Percentiles rank a stretch among this genome's conserved stretches.
Conservation (phyloP, 1,140 invertebrate genomes). For the Tribolium madens region DNA sequence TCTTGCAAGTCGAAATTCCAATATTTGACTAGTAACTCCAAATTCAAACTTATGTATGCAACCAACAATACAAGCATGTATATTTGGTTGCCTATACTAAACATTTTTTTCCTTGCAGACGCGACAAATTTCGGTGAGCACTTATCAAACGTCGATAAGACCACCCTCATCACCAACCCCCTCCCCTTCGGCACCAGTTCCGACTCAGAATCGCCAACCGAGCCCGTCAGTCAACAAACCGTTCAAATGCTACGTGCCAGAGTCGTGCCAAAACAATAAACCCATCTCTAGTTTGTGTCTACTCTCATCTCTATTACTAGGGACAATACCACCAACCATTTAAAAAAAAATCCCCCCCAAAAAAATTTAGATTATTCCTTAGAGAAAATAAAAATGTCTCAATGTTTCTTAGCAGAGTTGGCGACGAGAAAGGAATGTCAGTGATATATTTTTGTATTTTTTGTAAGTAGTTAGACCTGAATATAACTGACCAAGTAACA, state of each 20-base stretch:
- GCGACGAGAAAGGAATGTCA: conserved; percentile 50
- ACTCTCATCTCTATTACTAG: conserved; percentile 3
- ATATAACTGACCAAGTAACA: conserved; percentile 52
- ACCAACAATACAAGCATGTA: too few relatives aligned
- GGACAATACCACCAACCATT: conserved; percentile 21
- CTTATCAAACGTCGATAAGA: neutral
- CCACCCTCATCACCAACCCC: conserved; percentile 36
- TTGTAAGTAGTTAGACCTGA: conserved; percentile 58
- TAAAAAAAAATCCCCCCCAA: neutral
- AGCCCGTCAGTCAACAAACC: conserved; percentile 70
- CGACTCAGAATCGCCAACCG: conserved; percentile 73
- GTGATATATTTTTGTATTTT: conserved; percentile 63
- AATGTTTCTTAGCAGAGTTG: conserved; percentile 17
- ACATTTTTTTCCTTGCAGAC: neutral
- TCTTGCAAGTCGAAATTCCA: too few relatives aligned
- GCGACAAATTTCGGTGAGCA: neutral
- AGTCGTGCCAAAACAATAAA: conserved; percentile 62
- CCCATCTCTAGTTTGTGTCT: neutral
- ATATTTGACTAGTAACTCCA: too few relatives aligned
- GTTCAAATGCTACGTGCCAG: conserved; percentile 68
- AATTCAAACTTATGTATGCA: too few relatives aligned
- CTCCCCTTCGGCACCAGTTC: conserved; percentile 66
- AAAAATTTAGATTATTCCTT: conserved; percentile 23
- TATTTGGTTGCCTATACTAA: neutral
- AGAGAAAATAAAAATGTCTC: conserved; percentile 16